phyloP scores from a whole-genome alignment of 1,140 invertebrate species.

The Pollicipes pollicipes region DNA sequence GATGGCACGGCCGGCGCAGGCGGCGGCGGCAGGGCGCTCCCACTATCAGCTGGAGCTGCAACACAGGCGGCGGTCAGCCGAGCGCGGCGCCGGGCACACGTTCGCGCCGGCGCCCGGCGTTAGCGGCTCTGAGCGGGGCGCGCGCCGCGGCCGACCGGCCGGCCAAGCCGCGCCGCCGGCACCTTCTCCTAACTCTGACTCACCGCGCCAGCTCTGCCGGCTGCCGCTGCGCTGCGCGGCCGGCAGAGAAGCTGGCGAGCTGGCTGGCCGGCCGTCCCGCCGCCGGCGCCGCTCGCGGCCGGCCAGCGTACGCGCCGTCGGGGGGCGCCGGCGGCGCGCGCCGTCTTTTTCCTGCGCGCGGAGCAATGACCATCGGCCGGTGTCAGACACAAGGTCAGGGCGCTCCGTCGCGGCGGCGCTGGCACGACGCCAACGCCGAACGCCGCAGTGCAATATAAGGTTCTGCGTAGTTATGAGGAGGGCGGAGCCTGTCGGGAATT shows the following conservation, averaged over 20 bases:
- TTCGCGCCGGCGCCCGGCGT: not conserved
- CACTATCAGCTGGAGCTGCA: not conserved
- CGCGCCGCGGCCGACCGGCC: too few relatives aligned
- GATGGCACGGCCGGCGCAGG: conserved; percentile 6
- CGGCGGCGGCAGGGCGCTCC: conserved; percentile 12
- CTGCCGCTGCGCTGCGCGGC: too few relatives aligned
- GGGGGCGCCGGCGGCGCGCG: too few relatives aligned
- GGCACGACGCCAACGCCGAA: not conserved
- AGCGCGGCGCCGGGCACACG: too few relatives aligned
- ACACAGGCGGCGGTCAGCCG: not conserved
- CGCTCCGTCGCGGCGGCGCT: not conserved
- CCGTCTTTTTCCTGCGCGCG: too few relatives aligned
- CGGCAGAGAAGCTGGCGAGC: too few relatives aligned
- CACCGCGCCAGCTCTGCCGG: not conserved
- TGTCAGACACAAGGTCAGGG: not conserved
- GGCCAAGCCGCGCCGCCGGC: not conserved
- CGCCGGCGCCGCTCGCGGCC: too few relatives aligned
- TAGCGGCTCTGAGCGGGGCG: not conserved
- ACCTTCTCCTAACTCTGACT: not conserved
- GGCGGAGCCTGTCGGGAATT: not conserved
- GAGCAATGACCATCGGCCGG: not conserved
- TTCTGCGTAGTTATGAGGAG: not conserved
- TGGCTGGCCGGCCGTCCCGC: too few relatives aligned
- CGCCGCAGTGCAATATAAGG: not conserved
- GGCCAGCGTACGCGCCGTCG: too few relatives aligned